Evolutionary conservation across 2,113 vertebrate species (phyloP).

Genomic region (Saguinus imperator): DNA sequence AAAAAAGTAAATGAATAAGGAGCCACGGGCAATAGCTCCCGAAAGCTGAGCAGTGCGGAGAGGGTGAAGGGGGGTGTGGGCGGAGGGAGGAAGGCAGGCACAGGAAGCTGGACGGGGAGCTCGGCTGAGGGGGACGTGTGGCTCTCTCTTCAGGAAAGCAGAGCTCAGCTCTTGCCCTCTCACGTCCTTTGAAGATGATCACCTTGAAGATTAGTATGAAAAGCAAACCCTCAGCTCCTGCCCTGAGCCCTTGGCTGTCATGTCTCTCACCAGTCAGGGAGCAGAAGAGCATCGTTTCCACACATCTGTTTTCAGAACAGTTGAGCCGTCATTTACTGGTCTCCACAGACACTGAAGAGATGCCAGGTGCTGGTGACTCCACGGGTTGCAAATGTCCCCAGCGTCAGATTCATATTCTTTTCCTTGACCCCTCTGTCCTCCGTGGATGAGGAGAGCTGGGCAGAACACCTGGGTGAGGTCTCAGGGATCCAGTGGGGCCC

Average conservation of each 20-base stretch:
- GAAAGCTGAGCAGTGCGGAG: not conserved
- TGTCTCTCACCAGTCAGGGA: not conserved
- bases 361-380: not conserved
- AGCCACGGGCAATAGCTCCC: not conserved
- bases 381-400: not conserved
- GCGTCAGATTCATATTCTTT: not conserved
- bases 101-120: not conserved
- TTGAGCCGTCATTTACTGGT: not conserved
- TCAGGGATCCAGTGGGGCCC: fast-evolving
- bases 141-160: too few relatives aligned
- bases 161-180: not conserved
- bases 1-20: too few relatives aligned
- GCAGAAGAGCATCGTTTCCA: too few relatives aligned
- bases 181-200: not conserved
- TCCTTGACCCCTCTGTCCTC: too few relatives aligned
- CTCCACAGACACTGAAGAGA: not conserved
- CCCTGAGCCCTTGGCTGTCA: fast-evolving
- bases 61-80: fast-evolving
- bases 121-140: fast-evolving
- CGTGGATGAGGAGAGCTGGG: not conserved
- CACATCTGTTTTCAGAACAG: not conserved
- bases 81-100: fast-evolving
- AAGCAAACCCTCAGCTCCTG: too few relatives aligned
- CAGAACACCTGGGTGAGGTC: fast-evolving
- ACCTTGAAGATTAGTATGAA: not conserved